phyloP scores from a whole-genome alignment of 2,797 vertebrate species.

The Crenuchus spilurus region DNA sequence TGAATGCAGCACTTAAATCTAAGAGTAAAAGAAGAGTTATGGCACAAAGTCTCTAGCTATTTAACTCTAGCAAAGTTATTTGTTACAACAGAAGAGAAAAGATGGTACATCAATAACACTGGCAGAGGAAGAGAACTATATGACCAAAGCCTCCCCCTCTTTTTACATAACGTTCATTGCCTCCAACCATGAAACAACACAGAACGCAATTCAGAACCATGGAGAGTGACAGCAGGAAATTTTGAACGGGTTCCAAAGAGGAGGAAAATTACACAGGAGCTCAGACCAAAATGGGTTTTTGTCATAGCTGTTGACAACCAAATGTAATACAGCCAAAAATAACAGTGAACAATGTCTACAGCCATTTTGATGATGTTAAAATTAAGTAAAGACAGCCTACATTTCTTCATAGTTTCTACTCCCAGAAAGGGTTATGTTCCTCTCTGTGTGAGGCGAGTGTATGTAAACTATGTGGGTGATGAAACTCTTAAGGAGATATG shows the following conservation, averaged over 20 bases:
- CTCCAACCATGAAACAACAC: conserved; percentile 6
- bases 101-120: not conserved
- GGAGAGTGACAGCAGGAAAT: conserved; percentile 17
- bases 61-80: too few relatives aligned
- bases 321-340: not conserved
- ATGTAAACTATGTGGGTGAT: too few relatives aligned
- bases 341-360: not conserved
- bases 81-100: not conserved
- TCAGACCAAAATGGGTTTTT: not conserved
- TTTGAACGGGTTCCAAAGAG: not conserved
- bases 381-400: not conserved
- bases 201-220: conserved; percentile 26
- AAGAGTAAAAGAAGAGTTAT: too few relatives aligned
- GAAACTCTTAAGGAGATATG: too few relatives aligned
- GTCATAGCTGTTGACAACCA: not conserved
- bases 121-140: not conserved
- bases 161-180: not conserved
- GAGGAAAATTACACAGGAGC: not conserved
- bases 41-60: too few relatives aligned
- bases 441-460: not conserved
- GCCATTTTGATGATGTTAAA: too few relatives aligned
- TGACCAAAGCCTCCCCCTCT: not conserved
- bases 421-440: not conserved
- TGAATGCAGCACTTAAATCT: too few relatives aligned
- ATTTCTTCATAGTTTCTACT: not conserved